phyloP scores from a whole-genome alignment of 2,113 vertebrate genomes.

The Machaerirhynchus nigripectus region DNA sequence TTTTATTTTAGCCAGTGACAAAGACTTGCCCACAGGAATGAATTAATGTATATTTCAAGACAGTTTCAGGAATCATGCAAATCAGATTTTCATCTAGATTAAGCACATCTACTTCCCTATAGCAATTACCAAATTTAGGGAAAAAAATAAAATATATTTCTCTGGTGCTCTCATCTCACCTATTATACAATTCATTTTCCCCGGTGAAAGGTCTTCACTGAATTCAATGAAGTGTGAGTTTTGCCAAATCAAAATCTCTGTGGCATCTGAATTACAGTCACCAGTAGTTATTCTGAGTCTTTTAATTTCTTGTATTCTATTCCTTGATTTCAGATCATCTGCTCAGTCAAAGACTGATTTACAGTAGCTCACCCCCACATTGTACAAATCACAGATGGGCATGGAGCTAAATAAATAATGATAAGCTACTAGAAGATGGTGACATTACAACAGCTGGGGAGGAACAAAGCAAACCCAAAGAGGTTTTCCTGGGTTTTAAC shows the following conservation, averaged over 20 bases:
- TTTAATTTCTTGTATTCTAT: background rate
- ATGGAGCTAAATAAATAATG: background rate
- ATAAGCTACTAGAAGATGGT: background rate
- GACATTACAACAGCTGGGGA: background rate
- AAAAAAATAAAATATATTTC: background rate
- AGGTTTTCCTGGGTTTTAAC: background rate
- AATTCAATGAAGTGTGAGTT: background rate
- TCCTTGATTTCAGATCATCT: background rate
- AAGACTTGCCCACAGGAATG: background rate
- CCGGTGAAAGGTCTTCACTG: background rate
- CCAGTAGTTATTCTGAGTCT: background rate
- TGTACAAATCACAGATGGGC: background rate
- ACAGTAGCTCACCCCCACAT: background rate
- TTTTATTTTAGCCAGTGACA: background rate
- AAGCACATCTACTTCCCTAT: background rate
- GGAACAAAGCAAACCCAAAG: background rate
- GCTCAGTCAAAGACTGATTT: background rate
- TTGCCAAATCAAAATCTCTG: background rate
- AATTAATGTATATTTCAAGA: background rate
- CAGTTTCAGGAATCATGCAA: background rate
- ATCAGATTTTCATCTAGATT: background rate
- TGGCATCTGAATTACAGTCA: background rate
- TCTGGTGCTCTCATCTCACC: background rate
- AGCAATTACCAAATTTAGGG: background rate
- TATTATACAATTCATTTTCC: background rate